A percentile compares a stretch with the other conserved stretches of the same genome.
phyloP scores from a whole-genome alignment of 2,888 invertebrate species.

The Chaetoderma sp. region DNA sequence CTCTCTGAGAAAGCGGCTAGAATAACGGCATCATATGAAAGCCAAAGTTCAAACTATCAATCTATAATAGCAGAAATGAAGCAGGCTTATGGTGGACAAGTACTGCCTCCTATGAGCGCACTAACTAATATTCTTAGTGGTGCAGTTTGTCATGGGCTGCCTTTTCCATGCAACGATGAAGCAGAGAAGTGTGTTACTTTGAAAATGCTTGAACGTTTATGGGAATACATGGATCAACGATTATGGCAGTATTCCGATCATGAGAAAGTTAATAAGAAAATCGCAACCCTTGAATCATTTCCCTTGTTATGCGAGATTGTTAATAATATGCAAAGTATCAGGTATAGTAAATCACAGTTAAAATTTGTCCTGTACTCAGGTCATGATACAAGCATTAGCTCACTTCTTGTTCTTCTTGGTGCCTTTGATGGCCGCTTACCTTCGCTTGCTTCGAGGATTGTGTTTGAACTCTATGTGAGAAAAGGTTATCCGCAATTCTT shows the following conservation, averaged over 20 bases:
- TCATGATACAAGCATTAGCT: constrained; percentile 91
- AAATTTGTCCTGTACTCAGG: constrained; percentile 87
- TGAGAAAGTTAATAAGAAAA: too few species aligned
- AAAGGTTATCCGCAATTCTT: constrained; percentile 69
- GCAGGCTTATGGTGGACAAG: constrained; percentile 74
- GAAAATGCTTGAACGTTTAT: too few species aligned
- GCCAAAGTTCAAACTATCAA: constrained; percentile 73
- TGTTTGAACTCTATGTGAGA: constrained; percentile 84
- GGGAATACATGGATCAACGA: too few species aligned
- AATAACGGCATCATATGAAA: constrained; percentile 70
- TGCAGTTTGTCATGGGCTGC: constrained; percentile 86
- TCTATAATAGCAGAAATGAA: constrained; percentile 79
- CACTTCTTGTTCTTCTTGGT: constrained; percentile 84
- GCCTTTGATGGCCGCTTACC: constrained; percentile 76
- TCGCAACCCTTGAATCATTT: too few species aligned
- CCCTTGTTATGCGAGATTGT: too few species aligned
- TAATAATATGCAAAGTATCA: too few species aligned
- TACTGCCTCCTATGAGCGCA: constrained; percentile 74
- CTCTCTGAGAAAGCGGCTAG: constrained; percentile 62
- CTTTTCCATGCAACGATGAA: constrained; percentile 85
- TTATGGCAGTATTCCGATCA: too few species aligned
- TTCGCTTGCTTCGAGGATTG: constrained; percentile 87
- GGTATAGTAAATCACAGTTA: too few species aligned
- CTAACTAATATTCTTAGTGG: constrained; percentile 85
- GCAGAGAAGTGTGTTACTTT: too few species aligned